Base-by-base conservation (phyloP, 2,113 vertebrate species). In the Salvelinus sp. region DNA sequence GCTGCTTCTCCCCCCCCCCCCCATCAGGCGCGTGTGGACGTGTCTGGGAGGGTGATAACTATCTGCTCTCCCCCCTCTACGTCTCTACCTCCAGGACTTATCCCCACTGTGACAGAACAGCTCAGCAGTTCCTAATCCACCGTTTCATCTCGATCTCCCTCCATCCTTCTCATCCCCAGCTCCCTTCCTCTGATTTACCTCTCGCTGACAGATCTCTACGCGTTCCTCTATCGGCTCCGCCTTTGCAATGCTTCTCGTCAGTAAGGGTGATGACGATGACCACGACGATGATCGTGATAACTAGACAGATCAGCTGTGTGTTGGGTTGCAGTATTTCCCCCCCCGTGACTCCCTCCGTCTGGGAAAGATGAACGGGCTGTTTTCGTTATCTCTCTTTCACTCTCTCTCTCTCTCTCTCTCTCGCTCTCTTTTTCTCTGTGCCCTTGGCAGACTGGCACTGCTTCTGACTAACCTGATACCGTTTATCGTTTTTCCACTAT, bases 401-500 rank as follows among this genome's bases (percentile, higher is more conserved):
- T 28, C 27, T 28, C 27, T 28, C 27, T 4, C 28, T 30, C 28
- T 30, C 28, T 30, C 7, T 14, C 47, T 50, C 9, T 50, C 47
- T 50, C 30, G 0, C 33, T 33, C 33, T 33, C 6, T 33, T 33
- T 33, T 33, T 33, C 38, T 44, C 50, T 58, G 18, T 10, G 50
- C 50, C 50, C 50, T 4, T 54, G 48, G 48, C 14, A 54, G 48
- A 54, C 44, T 57, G 69, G 27, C 75, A 28, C 69, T 58, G 48
- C 72, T 62, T 75, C 25, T 20, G 25, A 76, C 70, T 50, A 76
- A 64, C 69, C 65, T 48, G 69, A 44, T 50, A 10, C 30, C 76
- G 79, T 54, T 54, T 44, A 90, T 85, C 81, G 79, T 80, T 71
- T 62, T 69, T 20, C 38, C n/a, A 10, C 75, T 75, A 79, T 87